Base-by-base conservation (phyloP, 2,113 vertebrate species). In the Hippocampus barbouri region DNA sequence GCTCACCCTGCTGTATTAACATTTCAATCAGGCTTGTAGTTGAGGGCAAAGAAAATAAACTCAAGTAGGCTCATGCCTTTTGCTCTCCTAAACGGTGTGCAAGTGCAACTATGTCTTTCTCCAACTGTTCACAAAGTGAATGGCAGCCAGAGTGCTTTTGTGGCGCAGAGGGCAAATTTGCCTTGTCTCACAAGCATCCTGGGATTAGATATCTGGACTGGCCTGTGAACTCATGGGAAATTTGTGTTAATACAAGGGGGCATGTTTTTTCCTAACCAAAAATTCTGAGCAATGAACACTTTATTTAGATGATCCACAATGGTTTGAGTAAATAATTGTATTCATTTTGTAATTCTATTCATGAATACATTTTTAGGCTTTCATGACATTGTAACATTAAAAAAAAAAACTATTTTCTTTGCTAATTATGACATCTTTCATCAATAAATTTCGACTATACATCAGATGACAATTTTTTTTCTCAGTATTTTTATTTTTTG, bases 21-120 rank as follows among this genome's bases (percentile, higher is more conserved):
- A 88, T 90, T 89, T 89, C 86, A 86, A 89, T 90, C 84, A 83
- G 71, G 70, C 85, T 74, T 85, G 87, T 71, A 73, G 79, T 67
- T 83, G 49, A 1, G 34, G 53, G 83, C 78, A 77, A 80, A 79
- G 82, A 81, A 85, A 85, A 88, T 87, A 83, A 83, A 88, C 78
- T 88, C 70, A 74, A 88, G 88, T 77, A 76, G 81, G 74, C 83
- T 85, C 15, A 15, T 86, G 86, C 81, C 82, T 86, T 86, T 85
- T 86, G 77, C 81, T 82, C 74, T 78, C 27, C 56, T 74, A 82
- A 85, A 89, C 84, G 88, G 83, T 85, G 83, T 80, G 76, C 79
- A 71, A 77, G 78, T 65, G 61, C 81, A 78, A 77, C 63, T 75
- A 80, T 68, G 54, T 66, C 54, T 57, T 70, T 78, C 74, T 79